Conservation (phyloP, 2,888 invertebrate species). For the Balanococcus diminutus region DNA sequence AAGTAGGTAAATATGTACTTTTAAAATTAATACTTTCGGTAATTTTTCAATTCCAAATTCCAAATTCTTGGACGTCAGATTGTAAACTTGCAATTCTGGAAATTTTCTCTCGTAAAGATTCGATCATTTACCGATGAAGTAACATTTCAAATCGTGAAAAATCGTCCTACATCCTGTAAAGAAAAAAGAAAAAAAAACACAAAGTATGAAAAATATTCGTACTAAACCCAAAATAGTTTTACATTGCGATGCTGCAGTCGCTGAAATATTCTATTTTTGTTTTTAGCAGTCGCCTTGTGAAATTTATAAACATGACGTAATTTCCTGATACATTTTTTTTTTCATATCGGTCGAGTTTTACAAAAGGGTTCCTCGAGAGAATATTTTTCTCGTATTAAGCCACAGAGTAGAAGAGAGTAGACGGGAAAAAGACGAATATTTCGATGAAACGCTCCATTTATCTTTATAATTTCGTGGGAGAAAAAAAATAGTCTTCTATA, state of each 20-base stretch:
- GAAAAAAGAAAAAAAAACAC: neutral
- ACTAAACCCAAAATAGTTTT: neutral
- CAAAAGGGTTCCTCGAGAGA: neutral
- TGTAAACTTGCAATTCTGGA: no score
- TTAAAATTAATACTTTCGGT: no score
- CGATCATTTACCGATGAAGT: no score
- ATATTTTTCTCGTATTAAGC: neutral
- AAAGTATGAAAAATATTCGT: neutral
- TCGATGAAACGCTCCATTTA: constrained; percentile 38
- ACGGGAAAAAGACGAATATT: constrained; percentile 34
- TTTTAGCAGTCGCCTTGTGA: neutral
- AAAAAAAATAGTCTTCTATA: neutral
- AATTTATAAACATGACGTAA: constrained; percentile 7
- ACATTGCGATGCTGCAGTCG: neutral
- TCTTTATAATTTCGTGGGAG: constrained; percentile 11
- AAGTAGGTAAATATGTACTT: no score
- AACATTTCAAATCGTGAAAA: neutral
- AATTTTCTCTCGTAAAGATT: no score
- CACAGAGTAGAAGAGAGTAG: neutral
- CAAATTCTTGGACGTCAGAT: no score
- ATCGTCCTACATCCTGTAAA: no score
- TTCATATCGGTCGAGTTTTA: neutral
- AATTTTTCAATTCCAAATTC: no score
- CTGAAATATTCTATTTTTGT: neutral
- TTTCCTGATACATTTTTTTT: neutral